A percentile compares a stretch with the other conserved stretches of the same genome.
These are phyloP conservation scores for Alsophila aescularia DNA, from an alignment of 2,888 invertebrate genomes.

Conservation along the genomic window DNA sequence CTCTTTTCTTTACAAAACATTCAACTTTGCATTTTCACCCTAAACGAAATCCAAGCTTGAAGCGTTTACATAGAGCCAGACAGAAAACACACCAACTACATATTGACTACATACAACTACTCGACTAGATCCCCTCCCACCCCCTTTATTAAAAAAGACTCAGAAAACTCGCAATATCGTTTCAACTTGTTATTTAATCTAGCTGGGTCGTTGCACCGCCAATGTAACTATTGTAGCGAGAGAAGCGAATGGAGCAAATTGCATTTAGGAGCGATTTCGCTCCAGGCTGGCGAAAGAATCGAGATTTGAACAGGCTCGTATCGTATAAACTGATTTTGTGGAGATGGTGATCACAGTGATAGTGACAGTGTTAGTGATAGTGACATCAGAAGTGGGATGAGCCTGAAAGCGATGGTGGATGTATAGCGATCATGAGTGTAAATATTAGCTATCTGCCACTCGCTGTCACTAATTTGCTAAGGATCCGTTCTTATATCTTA, in stretches of 20 bases:
- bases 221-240: neutral
- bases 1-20: neutral
- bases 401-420: no score
- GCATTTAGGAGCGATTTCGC: conserved; percentile 1
- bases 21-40: neutral
- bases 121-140: neutral
- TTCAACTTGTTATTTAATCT: conserved; percentile 1
- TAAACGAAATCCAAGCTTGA: neutral
- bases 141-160: neutral
- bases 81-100: neutral
- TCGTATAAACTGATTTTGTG: conserved; percentile 55
- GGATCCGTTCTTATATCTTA: no score
- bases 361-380: no score
- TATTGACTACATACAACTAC: neutral
- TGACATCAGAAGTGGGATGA: no score
- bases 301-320: conserved; percentile 46
- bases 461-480: no score
- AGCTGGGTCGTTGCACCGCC: neutral
- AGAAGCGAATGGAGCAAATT: neutral
- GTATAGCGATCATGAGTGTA: no score
- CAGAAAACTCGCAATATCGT: neutral
- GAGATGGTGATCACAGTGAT: no score
- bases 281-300: neutral
- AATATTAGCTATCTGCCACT: no score
- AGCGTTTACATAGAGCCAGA: neutral